Percentiles rank a stretch among this genome's conserved stretches.
phyloP scores from a whole-genome alignment of 2,888 invertebrate genomes.

The Perizoma flavofasciatum region DNA sequence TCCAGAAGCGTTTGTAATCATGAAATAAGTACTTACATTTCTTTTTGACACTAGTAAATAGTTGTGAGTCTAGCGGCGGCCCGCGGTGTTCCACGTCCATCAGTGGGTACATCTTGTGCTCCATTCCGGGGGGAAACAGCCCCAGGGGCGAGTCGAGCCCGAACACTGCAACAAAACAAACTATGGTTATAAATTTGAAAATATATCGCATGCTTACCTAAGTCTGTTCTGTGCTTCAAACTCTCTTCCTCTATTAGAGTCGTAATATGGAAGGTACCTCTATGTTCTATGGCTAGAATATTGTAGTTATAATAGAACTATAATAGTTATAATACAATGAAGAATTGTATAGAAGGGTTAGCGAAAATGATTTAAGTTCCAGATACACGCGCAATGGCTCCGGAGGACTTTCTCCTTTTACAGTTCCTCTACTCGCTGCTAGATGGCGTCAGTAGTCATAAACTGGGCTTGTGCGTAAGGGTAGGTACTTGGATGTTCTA shows the following conservation, averaged over 20 bases:
- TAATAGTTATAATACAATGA: neutral
- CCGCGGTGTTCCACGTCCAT: conserved; percentile 90
- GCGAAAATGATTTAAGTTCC: neutral
- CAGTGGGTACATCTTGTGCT: conserved; percentile 88
- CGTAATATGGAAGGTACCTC: too few species aligned
- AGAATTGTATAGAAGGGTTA: neutral
- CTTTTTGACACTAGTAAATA: conserved; percentile 89
- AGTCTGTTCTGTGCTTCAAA: too few species aligned
- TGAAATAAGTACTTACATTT: conserved; percentile 87
- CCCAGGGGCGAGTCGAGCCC: conserved; percentile 89
- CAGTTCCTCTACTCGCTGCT: conserved; percentile 57
- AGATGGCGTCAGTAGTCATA: conserved; percentile 63
- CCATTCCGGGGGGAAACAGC: conserved; percentile 90
- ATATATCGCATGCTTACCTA: too few species aligned
- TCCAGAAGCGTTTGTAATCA: neutral
- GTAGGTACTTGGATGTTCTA: too few species aligned
- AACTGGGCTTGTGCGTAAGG: neutral
- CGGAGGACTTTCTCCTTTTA: neutral
- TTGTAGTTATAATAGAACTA: too few species aligned
- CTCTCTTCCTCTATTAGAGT: too few species aligned
- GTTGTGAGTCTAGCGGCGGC: conserved; percentile 85
- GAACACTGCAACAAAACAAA: conserved; percentile 84
- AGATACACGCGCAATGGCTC: too few species aligned
- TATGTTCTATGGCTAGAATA: too few species aligned
- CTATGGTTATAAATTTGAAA: neutral